These are phyloP conservation scores for Myotis pilosus DNA, from an alignment of 2,797 vertebrate species.

Conservation along the genomic window DNA sequence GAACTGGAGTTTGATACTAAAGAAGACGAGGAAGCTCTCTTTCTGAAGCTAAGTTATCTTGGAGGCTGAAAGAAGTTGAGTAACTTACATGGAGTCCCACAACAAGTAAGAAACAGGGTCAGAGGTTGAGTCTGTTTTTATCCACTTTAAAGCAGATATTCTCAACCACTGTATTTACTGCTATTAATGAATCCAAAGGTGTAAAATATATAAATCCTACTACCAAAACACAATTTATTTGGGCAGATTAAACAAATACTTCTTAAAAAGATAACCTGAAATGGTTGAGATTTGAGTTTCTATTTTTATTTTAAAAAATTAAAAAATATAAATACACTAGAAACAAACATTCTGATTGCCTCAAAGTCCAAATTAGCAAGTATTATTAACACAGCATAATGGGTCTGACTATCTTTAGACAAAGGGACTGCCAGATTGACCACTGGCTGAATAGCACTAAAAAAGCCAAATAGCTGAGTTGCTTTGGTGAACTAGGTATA, in stretches of 20 bases:
- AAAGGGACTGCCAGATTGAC: not conserved
- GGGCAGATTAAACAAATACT: slow-evolving; percentile 36
- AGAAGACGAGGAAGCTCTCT: not conserved
- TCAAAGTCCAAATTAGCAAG: not conserved
- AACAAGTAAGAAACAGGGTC: not conserved
- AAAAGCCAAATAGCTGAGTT: not conserved
- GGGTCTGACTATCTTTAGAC: not conserved
- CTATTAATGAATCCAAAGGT: slow-evolving; percentile 19
- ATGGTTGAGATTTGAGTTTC: not conserved
- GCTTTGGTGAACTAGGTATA: not conserved
- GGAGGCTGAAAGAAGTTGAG: not conserved
- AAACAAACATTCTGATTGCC: not conserved
- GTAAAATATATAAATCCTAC: not conserved
- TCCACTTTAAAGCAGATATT: slow-evolving; percentile 21
- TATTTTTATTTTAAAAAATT: slow-evolving; percentile 9
- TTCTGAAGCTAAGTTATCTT: not conserved
- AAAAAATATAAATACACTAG: not conserved
- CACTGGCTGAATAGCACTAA: not conserved
- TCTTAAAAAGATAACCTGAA: slow-evolving; percentile 40
- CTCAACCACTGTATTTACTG: not conserved
- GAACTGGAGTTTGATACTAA: not conserved
- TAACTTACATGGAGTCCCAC: not conserved
- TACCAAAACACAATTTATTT: slow-evolving; percentile 44
- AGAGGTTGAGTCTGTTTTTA: slow-evolving; percentile 12
- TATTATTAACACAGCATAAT: not conserved